Conservation (phyloP, 2,113 vertebrate species). For the Crypturellus undulatus region DNA sequence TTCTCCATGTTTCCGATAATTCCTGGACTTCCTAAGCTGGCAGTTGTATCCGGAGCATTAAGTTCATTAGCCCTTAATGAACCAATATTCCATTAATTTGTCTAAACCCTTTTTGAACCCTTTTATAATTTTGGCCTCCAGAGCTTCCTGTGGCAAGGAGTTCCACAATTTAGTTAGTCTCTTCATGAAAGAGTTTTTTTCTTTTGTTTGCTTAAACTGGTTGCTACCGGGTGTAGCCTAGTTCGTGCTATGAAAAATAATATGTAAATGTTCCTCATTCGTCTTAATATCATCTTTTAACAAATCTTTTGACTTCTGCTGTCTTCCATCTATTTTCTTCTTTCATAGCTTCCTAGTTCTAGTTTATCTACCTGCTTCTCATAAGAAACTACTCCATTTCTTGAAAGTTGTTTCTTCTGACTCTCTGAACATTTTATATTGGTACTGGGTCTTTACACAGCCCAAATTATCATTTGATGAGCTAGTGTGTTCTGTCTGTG, state of each 20-base stretch:
- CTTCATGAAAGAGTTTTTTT: not conserved
- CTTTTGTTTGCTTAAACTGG: not conserved
- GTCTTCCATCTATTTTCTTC: not conserved
- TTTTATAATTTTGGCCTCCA: not conserved
- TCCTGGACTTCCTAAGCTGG: slow-evolving; percentile 7
- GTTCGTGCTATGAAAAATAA: not conserved
- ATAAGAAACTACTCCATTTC: not conserved
- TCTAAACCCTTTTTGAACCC: not conserved
- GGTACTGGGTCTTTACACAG: fast-evolving
- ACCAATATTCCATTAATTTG: not conserved
- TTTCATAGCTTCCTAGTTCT: not conserved
- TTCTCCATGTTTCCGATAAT: not conserved
- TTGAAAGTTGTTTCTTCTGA: not conserved
- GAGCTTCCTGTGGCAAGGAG: not conserved
- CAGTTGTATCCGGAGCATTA: not conserved
- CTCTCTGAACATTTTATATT: not conserved
- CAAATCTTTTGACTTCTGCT: not conserved
- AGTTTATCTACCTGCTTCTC: not conserved
- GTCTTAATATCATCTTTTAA: not conserved
- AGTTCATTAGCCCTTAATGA: not conserved
- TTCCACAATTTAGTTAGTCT: not conserved
- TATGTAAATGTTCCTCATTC: not conserved
- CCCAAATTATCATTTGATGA: not conserved
- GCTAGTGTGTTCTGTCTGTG: not conserved
- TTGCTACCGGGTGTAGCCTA: not conserved